Evolutionary conservation across 2,797 vertebrate genomes (phyloP).

Genomic region (Fratercula arctica): DNA sequence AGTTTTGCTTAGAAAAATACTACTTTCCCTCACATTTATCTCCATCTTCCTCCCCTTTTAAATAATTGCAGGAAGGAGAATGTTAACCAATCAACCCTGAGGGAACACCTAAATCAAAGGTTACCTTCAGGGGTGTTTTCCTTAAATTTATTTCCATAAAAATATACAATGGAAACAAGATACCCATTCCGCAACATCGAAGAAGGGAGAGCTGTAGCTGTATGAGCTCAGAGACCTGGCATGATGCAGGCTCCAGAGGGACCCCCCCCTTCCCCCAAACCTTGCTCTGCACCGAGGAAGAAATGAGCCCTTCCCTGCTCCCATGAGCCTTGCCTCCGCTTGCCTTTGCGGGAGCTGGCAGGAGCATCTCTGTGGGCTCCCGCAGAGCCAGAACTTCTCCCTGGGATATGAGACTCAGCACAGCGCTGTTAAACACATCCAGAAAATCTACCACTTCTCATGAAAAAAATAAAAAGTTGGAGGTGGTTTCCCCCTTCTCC

Average conservation of each 20-base stretch:
- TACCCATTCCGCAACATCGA: neutral
- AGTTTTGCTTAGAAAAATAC: neutral
- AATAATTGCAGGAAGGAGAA: neutral
- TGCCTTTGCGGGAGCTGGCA: neutral
- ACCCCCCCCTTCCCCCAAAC: neutral
- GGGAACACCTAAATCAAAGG: neutral
- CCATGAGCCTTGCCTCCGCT: neutral
- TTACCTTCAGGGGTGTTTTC: neutral
- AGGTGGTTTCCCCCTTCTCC: neutral
- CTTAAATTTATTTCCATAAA: neutral
- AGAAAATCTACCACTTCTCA: conserved; percentile 32
- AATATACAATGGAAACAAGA: neutral
- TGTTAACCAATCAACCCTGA: neutral
- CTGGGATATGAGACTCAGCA: neutral
- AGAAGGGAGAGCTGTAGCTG: neutral
- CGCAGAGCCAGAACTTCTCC: conserved; percentile 11
- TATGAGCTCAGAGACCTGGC: neutral
- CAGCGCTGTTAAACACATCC: neutral
- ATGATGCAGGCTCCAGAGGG: neutral
- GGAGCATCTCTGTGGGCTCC: neutral
- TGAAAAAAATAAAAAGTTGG: neutral
- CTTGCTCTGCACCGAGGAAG: neutral
- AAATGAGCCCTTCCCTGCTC: neutral
- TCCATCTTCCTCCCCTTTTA: neutral
- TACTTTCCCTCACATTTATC: neutral